These are phyloP conservation scores for Shargacucullia verbasci DNA, from an alignment of 2,888 invertebrate species.

Conservation along the genomic window DNA sequence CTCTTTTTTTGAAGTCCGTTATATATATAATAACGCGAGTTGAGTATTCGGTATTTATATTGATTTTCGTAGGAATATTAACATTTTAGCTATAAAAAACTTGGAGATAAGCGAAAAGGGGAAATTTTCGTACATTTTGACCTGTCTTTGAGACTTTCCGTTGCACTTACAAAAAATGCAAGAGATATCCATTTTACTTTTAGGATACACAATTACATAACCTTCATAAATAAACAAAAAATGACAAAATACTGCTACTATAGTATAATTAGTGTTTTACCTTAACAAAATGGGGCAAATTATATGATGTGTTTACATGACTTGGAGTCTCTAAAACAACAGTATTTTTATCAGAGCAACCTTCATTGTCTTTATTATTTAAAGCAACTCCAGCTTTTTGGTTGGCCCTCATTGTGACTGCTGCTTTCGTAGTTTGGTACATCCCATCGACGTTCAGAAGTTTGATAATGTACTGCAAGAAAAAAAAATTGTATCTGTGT, in stretches of 20 bases:
- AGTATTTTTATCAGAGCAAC: not conserved
- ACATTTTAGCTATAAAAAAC: too few relatives aligned
- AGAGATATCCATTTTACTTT: too few relatives aligned
- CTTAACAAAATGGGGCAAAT: conserved; percentile 65
- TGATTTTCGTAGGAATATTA: too few relatives aligned
- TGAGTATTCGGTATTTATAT: too few relatives aligned
- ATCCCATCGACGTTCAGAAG: conserved; percentile 48
- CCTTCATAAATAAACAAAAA: not conserved
- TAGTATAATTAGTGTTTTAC: conserved; percentile 44
- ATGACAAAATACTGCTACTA: too few relatives aligned
- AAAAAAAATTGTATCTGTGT: not conserved
- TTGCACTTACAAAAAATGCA: too few relatives aligned
- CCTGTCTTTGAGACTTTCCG: too few relatives aligned
- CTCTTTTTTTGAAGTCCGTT: too few relatives aligned
- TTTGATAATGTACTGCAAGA: conserved; percentile 57
- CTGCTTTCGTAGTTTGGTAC: conserved; percentile 33
- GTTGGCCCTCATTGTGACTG: conserved; percentile 25
- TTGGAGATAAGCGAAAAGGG: too few relatives aligned
- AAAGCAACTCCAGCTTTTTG: conserved; percentile 1
- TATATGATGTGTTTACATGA: conserved; percentile 14
- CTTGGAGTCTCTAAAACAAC: not conserved
- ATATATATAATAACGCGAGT: too few relatives aligned
- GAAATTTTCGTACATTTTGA: too few relatives aligned
- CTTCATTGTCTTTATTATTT: not conserved
- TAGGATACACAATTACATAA: too few relatives aligned